Conservation (phyloP, 2,888 invertebrate genomes). For the Callimorpha dominula region DNA sequence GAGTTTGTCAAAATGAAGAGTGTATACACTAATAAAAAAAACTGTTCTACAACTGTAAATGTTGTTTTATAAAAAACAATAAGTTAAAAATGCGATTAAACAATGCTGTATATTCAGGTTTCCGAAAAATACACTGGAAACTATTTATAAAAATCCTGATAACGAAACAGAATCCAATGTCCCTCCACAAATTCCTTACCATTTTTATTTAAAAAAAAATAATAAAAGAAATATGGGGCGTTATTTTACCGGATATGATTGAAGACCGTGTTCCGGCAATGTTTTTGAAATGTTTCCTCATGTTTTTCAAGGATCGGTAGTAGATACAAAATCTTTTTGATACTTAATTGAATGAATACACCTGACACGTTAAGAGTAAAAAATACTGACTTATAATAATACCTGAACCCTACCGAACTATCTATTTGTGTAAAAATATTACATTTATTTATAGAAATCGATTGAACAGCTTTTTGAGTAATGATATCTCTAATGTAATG, state of each 20-base stretch:
- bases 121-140: neutral
- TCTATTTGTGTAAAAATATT: neutral
- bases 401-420: neutral
- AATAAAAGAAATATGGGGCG: constrained; percentile 9
- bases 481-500: too few species aligned
- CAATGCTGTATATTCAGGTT: neutral
- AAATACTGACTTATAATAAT: neutral
- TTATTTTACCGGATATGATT: constrained; percentile 11
- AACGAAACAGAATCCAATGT: constrained; percentile 1
- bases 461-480: too few species aligned
- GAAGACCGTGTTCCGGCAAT: neutral
- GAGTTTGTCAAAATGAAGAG: too few species aligned
- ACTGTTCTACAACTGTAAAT: too few species aligned
- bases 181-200: neutral
- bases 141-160: neutral
- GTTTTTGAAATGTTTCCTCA: constrained; percentile 6
- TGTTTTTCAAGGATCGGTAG: neutral
- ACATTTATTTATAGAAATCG: too few species aligned
- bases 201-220: neutral
- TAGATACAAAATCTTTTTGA: neutral
- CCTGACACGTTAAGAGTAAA: neutral
- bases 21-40: too few species aligned
- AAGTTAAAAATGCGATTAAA: neutral
- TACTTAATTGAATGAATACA: neutral
- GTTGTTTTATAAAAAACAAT: neutral